Percentiles rank a stretch among this genome's conserved stretches.
phyloP scores from a whole-genome alignment of 2,113 vertebrate genomes.

The Epinephelus lanceolatus region DNA sequence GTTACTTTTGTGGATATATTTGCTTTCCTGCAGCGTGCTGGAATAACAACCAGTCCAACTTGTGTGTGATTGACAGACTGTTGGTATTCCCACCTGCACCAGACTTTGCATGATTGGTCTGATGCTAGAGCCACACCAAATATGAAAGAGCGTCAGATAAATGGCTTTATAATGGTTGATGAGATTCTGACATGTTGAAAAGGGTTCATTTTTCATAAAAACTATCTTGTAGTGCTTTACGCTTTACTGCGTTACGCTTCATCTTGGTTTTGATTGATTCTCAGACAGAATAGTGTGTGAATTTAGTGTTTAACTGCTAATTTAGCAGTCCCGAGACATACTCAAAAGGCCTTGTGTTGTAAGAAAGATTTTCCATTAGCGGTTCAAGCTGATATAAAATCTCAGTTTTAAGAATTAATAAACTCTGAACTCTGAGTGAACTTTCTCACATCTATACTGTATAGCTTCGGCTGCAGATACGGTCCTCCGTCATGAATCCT shows the following conservation, averaged over 20 bases:
- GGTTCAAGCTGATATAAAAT: background rate
- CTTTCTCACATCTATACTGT: constrained; percentile 24
- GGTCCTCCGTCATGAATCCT: constrained; percentile 44
- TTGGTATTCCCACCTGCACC: constrained; percentile 16
- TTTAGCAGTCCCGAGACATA: background rate
- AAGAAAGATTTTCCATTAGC: background rate
- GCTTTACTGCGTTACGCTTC: constrained; percentile 1
- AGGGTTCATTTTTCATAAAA: constrained; percentile 1
- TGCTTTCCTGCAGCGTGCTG: background rate
- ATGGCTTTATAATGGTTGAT: constrained; percentile 3
- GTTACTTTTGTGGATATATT: constrained; percentile 16
- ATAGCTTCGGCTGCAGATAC: constrained; percentile 3
- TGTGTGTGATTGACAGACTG: constrained; percentile 29
- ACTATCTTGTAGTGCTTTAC: background rate
- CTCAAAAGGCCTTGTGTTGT: background rate
- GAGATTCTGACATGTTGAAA: constrained; percentile 21
- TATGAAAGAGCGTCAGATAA: constrained; percentile 15
- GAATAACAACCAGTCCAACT: constrained; percentile 1
- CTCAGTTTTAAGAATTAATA: background rate
- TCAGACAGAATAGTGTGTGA: background rate
- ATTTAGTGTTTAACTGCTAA: background rate
- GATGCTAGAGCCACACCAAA: constrained; percentile 2
- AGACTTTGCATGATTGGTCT: constrained; percentile 26
- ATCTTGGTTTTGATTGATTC: constrained; percentile 29
- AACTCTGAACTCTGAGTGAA: constrained; percentile 51